A percentile compares a stretch with the other conserved stretches of the same genome.
phyloP scores from a whole-genome alignment of 2,888 invertebrate genomes.

The Seira musarum region DNA sequence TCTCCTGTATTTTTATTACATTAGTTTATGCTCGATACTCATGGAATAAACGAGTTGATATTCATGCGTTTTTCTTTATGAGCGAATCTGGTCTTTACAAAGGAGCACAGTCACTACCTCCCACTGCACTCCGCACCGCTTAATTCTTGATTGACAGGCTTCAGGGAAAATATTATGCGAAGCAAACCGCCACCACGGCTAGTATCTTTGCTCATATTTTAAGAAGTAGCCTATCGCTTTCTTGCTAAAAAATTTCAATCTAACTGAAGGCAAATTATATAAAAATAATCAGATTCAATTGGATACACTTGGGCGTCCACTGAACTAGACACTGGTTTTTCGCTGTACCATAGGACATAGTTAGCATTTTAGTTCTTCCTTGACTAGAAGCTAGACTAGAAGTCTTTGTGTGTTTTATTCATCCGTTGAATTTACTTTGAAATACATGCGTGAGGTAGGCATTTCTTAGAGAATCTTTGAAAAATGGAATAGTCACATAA shows the following conservation, averaged over 20 bases:
- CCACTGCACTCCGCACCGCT: constrained; percentile 23
- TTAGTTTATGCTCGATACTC: background rate
- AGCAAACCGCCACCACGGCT: constrained; percentile 12
- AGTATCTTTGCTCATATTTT: background rate
- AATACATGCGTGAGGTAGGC: too few relatives aligned
- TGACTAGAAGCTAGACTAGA: too few relatives aligned
- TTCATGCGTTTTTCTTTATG: background rate
- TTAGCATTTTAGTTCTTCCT: too few relatives aligned
- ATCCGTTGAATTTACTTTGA: too few relatives aligned
- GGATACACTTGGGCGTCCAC: background rate
- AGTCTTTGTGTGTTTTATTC: too few relatives aligned
- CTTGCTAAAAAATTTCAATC: background rate
- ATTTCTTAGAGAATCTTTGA: too few relatives aligned
- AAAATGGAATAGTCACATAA: too few relatives aligned
- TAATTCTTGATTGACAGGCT: constrained; percentile 27
- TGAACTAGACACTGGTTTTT: too few relatives aligned
- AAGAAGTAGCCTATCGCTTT: too few relatives aligned
- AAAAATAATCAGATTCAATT: background rate
- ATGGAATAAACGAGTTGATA: background rate
- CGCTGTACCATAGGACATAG: too few relatives aligned
- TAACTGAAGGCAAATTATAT: background rate
- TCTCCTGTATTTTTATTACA: background rate
- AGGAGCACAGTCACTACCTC: constrained; percentile 4
- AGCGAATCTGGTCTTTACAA: too few relatives aligned
- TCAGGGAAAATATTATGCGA: constrained; percentile 26